phyloP scores from a whole-genome alignment of 2,888 invertebrate genomes.

The Lepidonotus clava region DNA sequence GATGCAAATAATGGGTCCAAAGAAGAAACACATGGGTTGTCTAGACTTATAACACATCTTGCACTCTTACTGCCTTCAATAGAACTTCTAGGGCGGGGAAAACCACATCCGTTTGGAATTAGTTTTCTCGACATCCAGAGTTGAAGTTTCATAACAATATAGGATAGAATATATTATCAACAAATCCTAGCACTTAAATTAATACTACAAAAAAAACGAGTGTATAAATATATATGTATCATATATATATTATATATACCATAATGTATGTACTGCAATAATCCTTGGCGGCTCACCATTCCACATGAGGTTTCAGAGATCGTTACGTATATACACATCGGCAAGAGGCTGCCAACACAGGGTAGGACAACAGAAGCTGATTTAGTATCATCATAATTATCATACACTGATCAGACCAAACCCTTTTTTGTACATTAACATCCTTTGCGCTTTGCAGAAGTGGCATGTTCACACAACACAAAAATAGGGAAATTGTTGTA shows the following conservation, averaged over 20 bases:
- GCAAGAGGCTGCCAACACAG: slow-evolving; percentile 48
- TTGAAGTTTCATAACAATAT: slow-evolving; percentile 27
- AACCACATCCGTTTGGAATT: neutral
- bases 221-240: slow-evolving; percentile 42
- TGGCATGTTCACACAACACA: slow-evolving; percentile 23
- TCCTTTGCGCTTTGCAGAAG: slow-evolving; percentile 26
- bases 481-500: slow-evolving; percentile 39
- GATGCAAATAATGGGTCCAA: neutral
- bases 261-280: slow-evolving; percentile 42
- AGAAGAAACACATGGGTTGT: neutral
- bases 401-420: slow-evolving; percentile 36
- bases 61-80: slow-evolving; percentile 44
- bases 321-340: slow-evolving; percentile 49
- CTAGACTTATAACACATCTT: neutral
- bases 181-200: slow-evolving; percentile 47
- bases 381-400: neutral
- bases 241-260: slow-evolving; percentile 31
- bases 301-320: slow-evolving; percentile 43
- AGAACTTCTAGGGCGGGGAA: slow-evolving; percentile 9
- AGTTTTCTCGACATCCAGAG: neutral
- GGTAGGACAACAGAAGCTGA: slow-evolving; percentile 29
- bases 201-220: slow-evolving; percentile 43
- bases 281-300: slow-evolving; percentile 10
- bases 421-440: slow-evolving; percentile 29
- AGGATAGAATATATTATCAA: slow-evolving; percentile 46